Evolutionary conservation across 2,797 vertebrate species (phyloP).

Genomic region (Neosalanx taihuensis): DNA sequence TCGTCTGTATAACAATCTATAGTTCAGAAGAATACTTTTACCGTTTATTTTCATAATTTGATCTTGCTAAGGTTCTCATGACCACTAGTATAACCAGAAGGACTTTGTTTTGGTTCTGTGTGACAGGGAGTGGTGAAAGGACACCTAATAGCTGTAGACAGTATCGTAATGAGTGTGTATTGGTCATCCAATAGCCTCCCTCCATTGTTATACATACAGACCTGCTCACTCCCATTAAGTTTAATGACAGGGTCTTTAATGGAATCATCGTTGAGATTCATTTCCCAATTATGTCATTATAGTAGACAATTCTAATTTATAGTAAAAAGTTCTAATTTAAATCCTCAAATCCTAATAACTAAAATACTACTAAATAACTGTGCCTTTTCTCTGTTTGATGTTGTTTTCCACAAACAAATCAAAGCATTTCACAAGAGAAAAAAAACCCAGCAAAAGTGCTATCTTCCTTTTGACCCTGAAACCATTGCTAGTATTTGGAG

Average conservation of each 20-base stretch:
- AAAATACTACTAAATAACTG: no score
- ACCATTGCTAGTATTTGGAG: no score
- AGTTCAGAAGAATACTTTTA: not conserved
- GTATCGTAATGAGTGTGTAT: not conserved
- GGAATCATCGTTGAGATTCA: slow-evolving; percentile 10
- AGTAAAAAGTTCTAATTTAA: not conserved
- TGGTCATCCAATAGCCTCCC: slow-evolving; percentile 1
- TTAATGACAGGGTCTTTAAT: slow-evolving; percentile 1
- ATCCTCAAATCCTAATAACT: not conserved
- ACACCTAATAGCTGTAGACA: not conserved
- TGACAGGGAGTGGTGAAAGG: not conserved
- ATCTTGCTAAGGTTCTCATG: not conserved
- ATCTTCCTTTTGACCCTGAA: no score
- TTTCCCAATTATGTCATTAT: not conserved
- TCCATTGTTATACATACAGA: slow-evolving; percentile 16
- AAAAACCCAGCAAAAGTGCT: no score
- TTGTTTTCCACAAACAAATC: not conserved
- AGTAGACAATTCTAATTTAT: not conserved
- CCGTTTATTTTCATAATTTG: not conserved
- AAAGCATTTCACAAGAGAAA: not conserved
- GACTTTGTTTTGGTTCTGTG: not conserved
- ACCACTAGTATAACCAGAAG: not conserved
- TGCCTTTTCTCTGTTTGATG: not conserved
- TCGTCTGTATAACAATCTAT: not conserved
- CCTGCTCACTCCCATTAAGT: slow-evolving; percentile 13